phyloP scores from a whole-genome alignment of 2,888 invertebrate genomes.

The Agrotis ipsilon region DNA sequence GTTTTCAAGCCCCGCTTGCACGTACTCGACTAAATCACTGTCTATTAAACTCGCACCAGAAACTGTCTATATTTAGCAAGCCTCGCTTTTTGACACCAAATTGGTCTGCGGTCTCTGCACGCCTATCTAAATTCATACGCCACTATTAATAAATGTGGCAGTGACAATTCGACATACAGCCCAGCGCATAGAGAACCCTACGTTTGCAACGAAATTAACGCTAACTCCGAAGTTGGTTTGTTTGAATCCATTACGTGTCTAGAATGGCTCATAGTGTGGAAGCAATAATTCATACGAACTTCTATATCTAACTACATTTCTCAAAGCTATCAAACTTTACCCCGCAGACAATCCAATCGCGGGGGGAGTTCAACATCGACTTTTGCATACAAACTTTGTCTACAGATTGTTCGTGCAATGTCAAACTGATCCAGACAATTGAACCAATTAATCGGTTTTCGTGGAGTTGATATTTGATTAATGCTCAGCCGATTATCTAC shows the following conservation, averaged over 20 bases:
- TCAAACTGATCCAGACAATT: conserved; percentile 86
- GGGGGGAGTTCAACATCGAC: conserved; percentile 81
- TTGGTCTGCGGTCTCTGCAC: conserved; percentile 55
- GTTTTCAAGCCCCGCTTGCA: conserved; percentile 75
- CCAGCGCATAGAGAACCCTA: conserved; percentile 33
- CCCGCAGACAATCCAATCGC: conserved; percentile 85
- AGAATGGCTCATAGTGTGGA: conserved; percentile 73
- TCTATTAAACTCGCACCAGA: conserved; percentile 68
- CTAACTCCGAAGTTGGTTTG: conserved; percentile 64
- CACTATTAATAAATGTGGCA: conserved; percentile 56
- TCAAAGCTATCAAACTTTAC: conserved; percentile 86
- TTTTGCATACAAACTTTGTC: conserved; percentile 88
- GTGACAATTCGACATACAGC: conserved; percentile 36
- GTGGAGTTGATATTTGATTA: conserved; percentile 75
- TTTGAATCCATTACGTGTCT: conserved; percentile 78
- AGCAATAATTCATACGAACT: conserved; percentile 81
- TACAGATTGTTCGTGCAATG: conserved; percentile 84
- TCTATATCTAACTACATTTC: conserved; percentile 83
- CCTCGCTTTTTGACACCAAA: conserved; percentile 49
- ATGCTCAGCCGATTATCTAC: conserved; percentile 61
- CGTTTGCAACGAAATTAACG: conserved; percentile 62
- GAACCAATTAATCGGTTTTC: conserved; percentile 86
- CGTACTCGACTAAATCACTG: conserved; percentile 76
- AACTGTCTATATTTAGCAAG: conserved; percentile 68
- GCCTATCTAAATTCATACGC: conserved; percentile 53